Base-by-base conservation (phyloP, 2,113 vertebrate genomes). In the Benitochromis conjunctus region DNA sequence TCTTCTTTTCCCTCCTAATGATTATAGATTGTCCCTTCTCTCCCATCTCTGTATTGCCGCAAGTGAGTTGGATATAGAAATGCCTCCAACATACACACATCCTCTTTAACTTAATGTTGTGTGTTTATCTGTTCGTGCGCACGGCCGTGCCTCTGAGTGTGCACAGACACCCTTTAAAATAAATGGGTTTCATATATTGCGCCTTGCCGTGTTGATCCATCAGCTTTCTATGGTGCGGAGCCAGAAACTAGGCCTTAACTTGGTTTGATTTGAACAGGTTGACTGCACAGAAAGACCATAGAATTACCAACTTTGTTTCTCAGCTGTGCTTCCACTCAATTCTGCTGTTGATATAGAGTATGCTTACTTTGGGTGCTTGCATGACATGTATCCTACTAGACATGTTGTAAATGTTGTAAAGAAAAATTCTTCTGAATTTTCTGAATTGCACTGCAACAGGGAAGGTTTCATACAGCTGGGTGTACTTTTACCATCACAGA, bases 181-280 rank as follows among this genome's bases (percentile, higher is more conserved):
- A 80, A 96, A 96, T 95, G 92, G 89, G 34, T 95, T 94, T 95
- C 95, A 95, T 96, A 95, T 93, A 91, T 93, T 92, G 87, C 87
- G 84, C 69, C 43, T 43, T 81, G 74, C 82, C 19, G 11, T 18
- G 58, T 89, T 93, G 92, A 94, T 95, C 90, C 92, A 92, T 95
- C 92, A 92, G 91, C 87, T 92, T 92, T 91, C 85, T 88, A 43
- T 83, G 79, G 80, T 74, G 83, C 82, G 79, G 81, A 92, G 91
- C 87, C 58, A 86, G 86, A 93, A 89, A 92, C 81, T 83, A 36
- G 9, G 83, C 78, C 84, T 92, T 66, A 90, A 71, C 51, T 83
- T 78, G 87, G 80, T 93, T 88, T 84, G 89, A 87, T 80, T 84
- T 60, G 66, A 54, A 86, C 78, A 88, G 90, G 81, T 81, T 88